Evolutionary conservation across 2,888 invertebrate genomes (phyloP).

Genomic region (Eupeodes luniger): DNA sequence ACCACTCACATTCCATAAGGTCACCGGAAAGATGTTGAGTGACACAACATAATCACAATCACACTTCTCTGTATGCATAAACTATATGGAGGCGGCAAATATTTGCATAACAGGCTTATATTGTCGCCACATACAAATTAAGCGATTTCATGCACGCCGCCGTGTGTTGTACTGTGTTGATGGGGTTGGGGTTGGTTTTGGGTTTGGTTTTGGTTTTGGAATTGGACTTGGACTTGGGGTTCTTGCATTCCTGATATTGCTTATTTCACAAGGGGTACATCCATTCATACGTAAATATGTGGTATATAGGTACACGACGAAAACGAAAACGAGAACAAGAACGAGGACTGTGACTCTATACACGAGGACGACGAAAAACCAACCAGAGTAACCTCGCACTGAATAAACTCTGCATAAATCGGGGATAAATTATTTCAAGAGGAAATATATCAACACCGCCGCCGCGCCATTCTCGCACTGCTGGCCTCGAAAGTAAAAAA

Average conservation of each 20-base stretch:
- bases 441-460: constrained; percentile 45
- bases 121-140: constrained; percentile 58
- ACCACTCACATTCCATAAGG: constrained; percentile 54
- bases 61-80: constrained; percentile 13
- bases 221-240: background rate
- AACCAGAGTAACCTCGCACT: constrained; percentile 49
- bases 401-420: constrained; percentile 63
- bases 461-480: background rate
- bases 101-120: constrained; percentile 60
- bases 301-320: background rate
- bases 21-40: constrained; percentile 54
- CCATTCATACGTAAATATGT: background rate
- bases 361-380: background rate
- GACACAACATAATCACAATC: constrained; percentile 52
- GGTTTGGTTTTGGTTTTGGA: background rate
- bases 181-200: background rate
- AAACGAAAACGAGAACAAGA: background rate
- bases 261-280: constrained; percentile 30
- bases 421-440: constrained; percentile 62
- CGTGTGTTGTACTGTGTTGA: background rate
- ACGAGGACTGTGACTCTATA: background rate
- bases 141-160: constrained; percentile 50
- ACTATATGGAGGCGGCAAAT: background rate
- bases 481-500: constrained; percentile 4
- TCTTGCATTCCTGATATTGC: background rate